Percentiles rank a stretch among this genome's conserved stretches.
Evolutionary conservation across 2,113 vertebrate genomes (phyloP).

Genomic region (Pipra filicauda): DNA sequence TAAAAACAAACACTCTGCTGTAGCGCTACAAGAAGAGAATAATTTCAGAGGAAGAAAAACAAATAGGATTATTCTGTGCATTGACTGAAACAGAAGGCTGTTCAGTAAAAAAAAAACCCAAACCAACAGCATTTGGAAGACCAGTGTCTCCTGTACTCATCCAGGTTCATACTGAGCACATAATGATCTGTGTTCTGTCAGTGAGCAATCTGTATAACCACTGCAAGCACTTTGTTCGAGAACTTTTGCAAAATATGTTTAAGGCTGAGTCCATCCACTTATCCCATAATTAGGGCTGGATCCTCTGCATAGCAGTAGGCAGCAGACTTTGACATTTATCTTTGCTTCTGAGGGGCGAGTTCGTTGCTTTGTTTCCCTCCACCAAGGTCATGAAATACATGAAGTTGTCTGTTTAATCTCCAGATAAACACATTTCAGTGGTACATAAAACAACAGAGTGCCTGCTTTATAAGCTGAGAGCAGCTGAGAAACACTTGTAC

Average conservation of each 20-base stretch:
- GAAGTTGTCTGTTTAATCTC: conserved; percentile 55
- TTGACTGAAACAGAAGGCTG: neutral
- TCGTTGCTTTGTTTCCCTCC: conserved; percentile 38
- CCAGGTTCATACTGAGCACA: conserved; percentile 8
- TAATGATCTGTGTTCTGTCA: conserved; percentile 46
- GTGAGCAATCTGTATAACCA: conserved; percentile 33
- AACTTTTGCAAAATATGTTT: conserved; percentile 50
- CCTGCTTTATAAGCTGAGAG: conserved; percentile 24
- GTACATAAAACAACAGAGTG: neutral
- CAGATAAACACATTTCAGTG: conserved; percentile 35
- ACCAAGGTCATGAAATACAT: conserved; percentile 55
- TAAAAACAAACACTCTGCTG: neutral
- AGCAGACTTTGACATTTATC: conserved; percentile 11
- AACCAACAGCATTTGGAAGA: neutral
- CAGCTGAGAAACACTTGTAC: neutral
- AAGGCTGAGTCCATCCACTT: conserved; percentile 2
- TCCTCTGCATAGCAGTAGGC: neutral
- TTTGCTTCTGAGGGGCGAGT: neutral
- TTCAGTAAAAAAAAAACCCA: neutral
- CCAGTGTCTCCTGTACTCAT: neutral
- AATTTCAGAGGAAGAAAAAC: neutral
- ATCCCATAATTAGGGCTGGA: conserved; percentile 32
- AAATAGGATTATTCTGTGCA: neutral
- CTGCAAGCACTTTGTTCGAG: conserved; percentile 20
- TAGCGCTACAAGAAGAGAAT: neutral